Evolutionary conservation across 2,888 invertebrate genomes (phyloP), one percentile per base, ranked within the genome.

Genomic region (Drosophila bunnanda): DNA sequence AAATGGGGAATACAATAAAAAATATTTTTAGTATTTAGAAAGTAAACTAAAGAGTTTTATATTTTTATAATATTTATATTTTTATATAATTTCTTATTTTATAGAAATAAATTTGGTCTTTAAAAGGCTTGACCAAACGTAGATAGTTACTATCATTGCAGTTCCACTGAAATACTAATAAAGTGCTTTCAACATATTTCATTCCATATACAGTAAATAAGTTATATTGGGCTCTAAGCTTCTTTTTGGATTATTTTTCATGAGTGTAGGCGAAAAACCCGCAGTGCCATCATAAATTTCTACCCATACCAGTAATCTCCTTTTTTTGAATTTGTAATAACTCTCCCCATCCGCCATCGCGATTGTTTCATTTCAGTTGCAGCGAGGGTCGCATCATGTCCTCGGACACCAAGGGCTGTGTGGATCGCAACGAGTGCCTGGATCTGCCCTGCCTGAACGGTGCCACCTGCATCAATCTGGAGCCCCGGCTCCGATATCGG

Each of bases 351-450:
- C 28, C 12, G n/a, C 12, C 9, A 12, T 30, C 2, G 22, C 20
- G 28, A 58, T 44, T 41, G 22, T 54, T 34, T 48, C 53, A 17
- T 67, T 62, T 32, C 76, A 98, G 98, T 93, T 98, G 98, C 94
- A 97, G 97, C 90, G 97, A 97, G 93, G 98, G 98, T 92, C 96
- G 96, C 93, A 95, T 97, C 91, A 96, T 97, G 93, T 96, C 98
- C 65, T 95, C 96, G 79, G 98, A 98, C 93, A 95, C 95, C 89
- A 97, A 98, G 93, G 97, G 97, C 92, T 98, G 98, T 93, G 96
- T 96, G 93, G 98, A 98, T 94, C 97, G 97, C 93, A 97, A 98
- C 93, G 98, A 98, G 93, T 98, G 98, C 93, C 94, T 97, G 92
- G 97, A 98, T 93, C 95, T 96, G 93, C 98, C 98, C 74, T 98